Evolutionary conservation across 1,140 invertebrate genomes (phyloP).

Genomic region (Drosophila repleta): DNA sequence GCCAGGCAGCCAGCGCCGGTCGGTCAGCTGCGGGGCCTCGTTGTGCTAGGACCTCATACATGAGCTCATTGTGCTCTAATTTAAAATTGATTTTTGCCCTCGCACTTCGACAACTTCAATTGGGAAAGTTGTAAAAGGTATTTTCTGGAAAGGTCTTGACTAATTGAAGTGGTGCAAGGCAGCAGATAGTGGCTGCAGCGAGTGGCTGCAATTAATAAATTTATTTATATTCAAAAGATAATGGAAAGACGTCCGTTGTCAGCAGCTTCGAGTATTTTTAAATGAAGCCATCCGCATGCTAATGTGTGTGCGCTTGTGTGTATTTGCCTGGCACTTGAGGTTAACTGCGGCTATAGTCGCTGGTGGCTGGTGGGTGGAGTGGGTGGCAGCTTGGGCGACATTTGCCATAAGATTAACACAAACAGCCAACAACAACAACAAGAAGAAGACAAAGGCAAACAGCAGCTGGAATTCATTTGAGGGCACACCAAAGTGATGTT

Average conservation of each 20-base stretch:
- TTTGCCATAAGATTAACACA: conserved; percentile 45
- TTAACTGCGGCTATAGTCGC: conserved; percentile 21
- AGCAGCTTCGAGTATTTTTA: conserved; percentile 20
- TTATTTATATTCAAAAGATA: conserved; percentile 32
- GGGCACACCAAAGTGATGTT: conserved; percentile 77
- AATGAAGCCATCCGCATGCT: conserved; percentile 42
- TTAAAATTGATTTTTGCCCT: conserved; percentile 74
- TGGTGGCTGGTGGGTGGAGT: not conserved
- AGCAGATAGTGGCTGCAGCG: conserved; percentile 24
- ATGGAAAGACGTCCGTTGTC: conserved; percentile 20
- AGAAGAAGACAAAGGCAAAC: conserved; percentile 30
- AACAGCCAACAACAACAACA: conserved; percentile 19
- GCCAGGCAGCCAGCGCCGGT: too few relatives aligned
- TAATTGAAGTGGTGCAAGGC: conserved; percentile 56
- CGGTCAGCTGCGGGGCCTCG: conserved; percentile 4
- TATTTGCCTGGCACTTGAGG: conserved; percentile 20
- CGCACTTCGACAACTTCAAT: conserved; percentile 7
- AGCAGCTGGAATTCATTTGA: conserved; percentile 38
- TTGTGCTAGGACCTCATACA: conserved; percentile 18
- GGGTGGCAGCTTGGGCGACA: conserved; percentile 11
- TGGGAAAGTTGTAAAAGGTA: conserved; percentile 8
- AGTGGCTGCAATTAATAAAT: conserved; percentile 56
- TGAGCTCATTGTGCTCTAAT: conserved; percentile 78
- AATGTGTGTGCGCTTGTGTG: conserved; percentile 24
- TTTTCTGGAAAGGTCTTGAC: conserved; percentile 44